Base-by-base conservation (phyloP, 1,140 invertebrate species). In the Melanaphis sacchari region DNA sequence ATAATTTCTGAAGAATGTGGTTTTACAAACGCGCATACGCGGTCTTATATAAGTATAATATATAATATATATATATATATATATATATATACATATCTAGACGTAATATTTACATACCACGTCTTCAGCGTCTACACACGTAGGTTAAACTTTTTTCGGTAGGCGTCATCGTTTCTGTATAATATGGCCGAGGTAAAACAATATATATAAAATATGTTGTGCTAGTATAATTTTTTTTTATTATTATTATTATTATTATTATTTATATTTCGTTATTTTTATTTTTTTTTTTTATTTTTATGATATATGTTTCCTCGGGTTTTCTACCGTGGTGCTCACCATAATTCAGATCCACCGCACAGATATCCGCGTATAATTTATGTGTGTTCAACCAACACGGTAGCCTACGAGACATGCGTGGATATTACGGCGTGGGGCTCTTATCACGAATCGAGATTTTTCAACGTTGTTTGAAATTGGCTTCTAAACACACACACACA, bases 71-170 rank as follows among this genome's bases (percentile, higher is more conserved):
- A 24, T 40, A 38, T 88, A 88, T 49, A 88, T 38, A 52, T 38
- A 22, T 52, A n/a, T 36, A 36, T 49, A 21, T 36, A 21, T n/a
- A 11, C 46, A 46, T 22, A n/a, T 36, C 2, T 52, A 54, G 26
- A 54, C 36, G 88, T 89, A 38, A 54, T 54, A 89, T 90, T 90
- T 90, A 81, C 49, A 92, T 92, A 81, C 90, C 90, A n/a, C 81
- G 81, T 90, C 22, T 11, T 59, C 81, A 46, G 43, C 81, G 91
- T 91, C 59, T 91, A 46, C 90, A 38, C 91, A 93, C 91, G 91
- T 93, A 93, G 91, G 91, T 36, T 85, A 93, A 93, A 93, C 46
- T 93, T 93, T 93, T 93, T 93, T 93, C 91, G 91, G 91, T 93
- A 93, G 91, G 91, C 91, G 91, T 93, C 91, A 40, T 93, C 91